phyloP scores from a whole-genome alignment of 2,113 vertebrate species.

The Urocynchramus pylzowi region DNA sequence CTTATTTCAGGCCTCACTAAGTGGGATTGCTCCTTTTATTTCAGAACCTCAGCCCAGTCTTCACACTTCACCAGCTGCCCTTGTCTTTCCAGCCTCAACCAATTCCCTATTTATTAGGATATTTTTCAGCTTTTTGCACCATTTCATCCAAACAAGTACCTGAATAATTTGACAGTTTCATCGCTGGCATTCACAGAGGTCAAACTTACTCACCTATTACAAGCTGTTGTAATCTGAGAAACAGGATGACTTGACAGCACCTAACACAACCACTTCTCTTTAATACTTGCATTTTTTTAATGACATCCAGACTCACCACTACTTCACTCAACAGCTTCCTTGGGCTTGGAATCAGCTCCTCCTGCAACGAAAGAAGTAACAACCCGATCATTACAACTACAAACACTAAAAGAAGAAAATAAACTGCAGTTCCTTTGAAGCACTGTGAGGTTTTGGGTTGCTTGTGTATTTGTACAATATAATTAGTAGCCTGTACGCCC shows the following conservation, averaged over 20 bases:
- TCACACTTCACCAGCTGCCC: neutral
- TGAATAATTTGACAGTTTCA: neutral
- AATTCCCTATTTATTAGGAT: neutral
- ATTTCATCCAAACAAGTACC: neutral
- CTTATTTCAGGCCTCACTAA: neutral
- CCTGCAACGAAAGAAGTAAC: neutral
- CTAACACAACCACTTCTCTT: neutral
- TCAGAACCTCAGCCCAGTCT: neutral
- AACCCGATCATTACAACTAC: neutral
- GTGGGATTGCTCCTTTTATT: neutral
- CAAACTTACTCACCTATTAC: neutral
- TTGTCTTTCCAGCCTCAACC: neutral
- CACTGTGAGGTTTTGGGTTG: neutral
- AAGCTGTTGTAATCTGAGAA: neutral
- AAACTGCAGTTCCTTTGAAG: neutral
- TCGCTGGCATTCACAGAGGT: neutral
- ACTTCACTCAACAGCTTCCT: neutral
- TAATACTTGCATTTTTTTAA: neutral
- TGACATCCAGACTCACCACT: neutral
- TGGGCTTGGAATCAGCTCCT: neutral
- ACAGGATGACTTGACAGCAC: neutral
- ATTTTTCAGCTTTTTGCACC: neutral
- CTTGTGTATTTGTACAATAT: neutral
- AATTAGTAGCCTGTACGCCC: neutral
- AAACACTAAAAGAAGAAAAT: neutral